Evolutionary conservation across 2,797 vertebrate genomes (phyloP).

Genomic region (Sorex maritimensis): DNA sequence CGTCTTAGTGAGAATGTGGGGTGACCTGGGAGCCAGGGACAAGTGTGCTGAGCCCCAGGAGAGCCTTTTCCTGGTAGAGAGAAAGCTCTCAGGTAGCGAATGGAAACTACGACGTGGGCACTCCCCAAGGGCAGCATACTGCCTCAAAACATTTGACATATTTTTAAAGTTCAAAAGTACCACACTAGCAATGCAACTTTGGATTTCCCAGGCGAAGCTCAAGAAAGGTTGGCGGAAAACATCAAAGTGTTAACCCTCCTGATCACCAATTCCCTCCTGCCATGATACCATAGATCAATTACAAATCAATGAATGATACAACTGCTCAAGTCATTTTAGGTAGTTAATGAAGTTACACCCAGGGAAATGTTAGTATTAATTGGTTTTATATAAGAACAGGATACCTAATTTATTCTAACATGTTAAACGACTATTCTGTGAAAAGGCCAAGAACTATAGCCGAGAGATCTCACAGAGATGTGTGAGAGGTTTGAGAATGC

Average conservation of each 20-base stretch:
- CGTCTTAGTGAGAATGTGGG: background rate
- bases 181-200: background rate
- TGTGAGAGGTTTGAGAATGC: background rate
- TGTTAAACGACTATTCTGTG: slow-evolving; percentile 4
- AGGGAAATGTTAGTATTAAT: slow-evolving; percentile 38
- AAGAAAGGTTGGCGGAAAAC: background rate
- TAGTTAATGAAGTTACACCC: slow-evolving; percentile 51
- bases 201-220: background rate
- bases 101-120: background rate
- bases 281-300: background rate
- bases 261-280: background rate
- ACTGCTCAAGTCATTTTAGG: background rate
- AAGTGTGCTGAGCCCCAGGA: background rate
- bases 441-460: background rate
- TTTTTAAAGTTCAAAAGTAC: background rate
- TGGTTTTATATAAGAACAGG: slow-evolving; percentile 46
- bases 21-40: background rate
- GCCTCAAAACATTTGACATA: background rate
- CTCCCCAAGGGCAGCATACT: background rate
- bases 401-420: slow-evolving; percentile 5
- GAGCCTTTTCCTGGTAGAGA: background rate
- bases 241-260: background rate
- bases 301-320: background rate
- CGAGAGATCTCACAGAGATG: background rate
- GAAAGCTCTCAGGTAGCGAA: background rate